Base-by-base conservation (phyloP, 2,113 vertebrate species). In the Chionodraco myersi region DNA sequence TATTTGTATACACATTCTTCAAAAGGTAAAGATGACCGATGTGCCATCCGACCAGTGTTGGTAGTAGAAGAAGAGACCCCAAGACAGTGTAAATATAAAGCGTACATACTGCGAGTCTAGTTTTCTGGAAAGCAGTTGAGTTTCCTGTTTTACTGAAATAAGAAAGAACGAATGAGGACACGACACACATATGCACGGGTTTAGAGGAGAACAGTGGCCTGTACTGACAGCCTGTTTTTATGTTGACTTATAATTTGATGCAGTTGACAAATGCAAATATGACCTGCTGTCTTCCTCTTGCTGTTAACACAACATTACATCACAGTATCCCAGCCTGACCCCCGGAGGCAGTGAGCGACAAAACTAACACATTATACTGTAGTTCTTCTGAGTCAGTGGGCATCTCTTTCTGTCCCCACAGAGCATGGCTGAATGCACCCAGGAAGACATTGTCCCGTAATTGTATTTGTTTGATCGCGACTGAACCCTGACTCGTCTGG, bases 11-110 rank as follows among this genome's bases (percentile, higher is more conserved):
- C 76, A 88, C 86, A 87, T 90, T 92, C 77, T 91, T 89, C 52
- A 77, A 72, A 91, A 85, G 86, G 72, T 82, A 71, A 82, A 79
- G 30, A 88, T 85, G 80, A 88, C 84, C 30, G 83, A 83, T 81
- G 80, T 87, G 87, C 78, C 88, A 91, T 77, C 79, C 84, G 91
- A 91, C 87, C 90, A 93, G 92, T 93, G 90, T 90, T 88, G 89
- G 72, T 87, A 73, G 58, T 72, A 41, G 66, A 90, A 82, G 65
- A 90, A 80, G 70, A 81, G 34, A 79, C n/a, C 14, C 53, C 51
- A 44, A 76, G 59, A 45, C 70, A 80, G 53, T 79, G 60, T 80
- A 67, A 91, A 82, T 18, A 71, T 57, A 80, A 30, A 75, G 69
- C 45, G 74, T 68, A 84, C 69, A 77, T 49, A 48, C 6, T 60